Evolutionary conservation across 2,888 invertebrate species (phyloP).

Genomic region (Clivina fossor): DNA sequence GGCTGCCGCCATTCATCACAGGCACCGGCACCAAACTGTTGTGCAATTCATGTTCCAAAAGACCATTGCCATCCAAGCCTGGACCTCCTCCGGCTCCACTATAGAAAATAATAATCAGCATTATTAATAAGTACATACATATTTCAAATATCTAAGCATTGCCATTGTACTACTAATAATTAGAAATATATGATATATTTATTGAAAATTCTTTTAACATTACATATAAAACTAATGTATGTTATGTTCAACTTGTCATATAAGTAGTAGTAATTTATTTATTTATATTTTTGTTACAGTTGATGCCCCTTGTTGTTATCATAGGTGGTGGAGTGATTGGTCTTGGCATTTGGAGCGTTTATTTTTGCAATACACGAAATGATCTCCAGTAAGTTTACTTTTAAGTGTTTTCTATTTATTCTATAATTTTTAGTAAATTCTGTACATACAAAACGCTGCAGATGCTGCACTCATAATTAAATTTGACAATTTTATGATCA

Average conservation of each 20-base stretch:
- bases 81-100: no score
- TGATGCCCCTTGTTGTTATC: conserved; percentile 40
- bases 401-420: no score
- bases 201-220: neutral
- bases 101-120: no score
- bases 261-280: neutral
- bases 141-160: neutral
- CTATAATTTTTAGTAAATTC: no score
- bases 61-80: conserved; percentile 57
- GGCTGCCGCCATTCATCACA: conserved; percentile 55
- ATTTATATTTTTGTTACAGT: conserved; percentile 46
- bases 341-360: conserved; percentile 42
- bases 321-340: conserved; percentile 41
- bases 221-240: no score
- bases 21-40: conserved; percentile 47
- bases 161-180: neutral
- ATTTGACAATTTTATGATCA: no score
- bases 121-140: neutral
- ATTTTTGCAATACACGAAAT: conserved; percentile 46
- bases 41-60: conserved; percentile 59
- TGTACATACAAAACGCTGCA: no score
- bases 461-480: no score
- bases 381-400: conserved; percentile 49
- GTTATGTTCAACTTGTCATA: no score
- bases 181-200: neutral